Evolutionary conservation across 2,888 invertebrate species (phyloP).

Genomic region (Leucophenga maculata): DNA sequence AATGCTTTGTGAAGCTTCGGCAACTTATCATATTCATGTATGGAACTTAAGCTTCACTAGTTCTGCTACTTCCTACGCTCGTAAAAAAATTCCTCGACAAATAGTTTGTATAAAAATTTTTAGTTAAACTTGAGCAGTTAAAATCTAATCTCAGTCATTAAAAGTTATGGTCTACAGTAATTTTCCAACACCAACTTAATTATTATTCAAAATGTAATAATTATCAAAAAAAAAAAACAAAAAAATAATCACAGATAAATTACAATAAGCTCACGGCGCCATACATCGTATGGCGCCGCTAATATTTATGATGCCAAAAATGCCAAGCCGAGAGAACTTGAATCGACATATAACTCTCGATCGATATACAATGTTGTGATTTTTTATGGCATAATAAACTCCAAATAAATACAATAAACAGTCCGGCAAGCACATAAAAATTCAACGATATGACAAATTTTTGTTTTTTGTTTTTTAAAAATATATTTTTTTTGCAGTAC

Average conservation of each 20-base stretch:
- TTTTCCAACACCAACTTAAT: too few relatives aligned
- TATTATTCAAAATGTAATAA: too few relatives aligned
- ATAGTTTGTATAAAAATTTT: background rate
- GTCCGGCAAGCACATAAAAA: slow-evolving; percentile 20
- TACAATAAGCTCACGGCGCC: slow-evolving; percentile 4
- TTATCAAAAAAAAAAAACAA: too few relatives aligned
- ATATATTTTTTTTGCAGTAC: too few relatives aligned
- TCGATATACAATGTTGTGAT: background rate
- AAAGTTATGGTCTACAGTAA: slow-evolving; percentile 30
- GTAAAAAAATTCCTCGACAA: too few relatives aligned
- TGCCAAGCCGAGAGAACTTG: slow-evolving; percentile 4
- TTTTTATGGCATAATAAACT: slow-evolving; percentile 20
- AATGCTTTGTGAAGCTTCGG: too few relatives aligned
- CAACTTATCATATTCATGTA: too few relatives aligned
- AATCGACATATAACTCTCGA: too few relatives aligned
- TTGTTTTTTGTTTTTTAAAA: too few relatives aligned
- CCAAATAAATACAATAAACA: slow-evolving; percentile 14
- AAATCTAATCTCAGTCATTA: slow-evolving; percentile 32
- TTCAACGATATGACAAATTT: background rate
- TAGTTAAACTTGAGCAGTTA: slow-evolving; percentile 32
- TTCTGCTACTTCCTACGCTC: too few relatives aligned
- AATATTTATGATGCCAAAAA: slow-evolving; percentile 23
- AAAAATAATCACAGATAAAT: background rate
- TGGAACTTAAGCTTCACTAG: too few relatives aligned
- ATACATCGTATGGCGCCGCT: slow-evolving; percentile 14